Base-by-base conservation (phyloP, 2,797 vertebrate genomes). In the Serranus cabrilla region DNA sequence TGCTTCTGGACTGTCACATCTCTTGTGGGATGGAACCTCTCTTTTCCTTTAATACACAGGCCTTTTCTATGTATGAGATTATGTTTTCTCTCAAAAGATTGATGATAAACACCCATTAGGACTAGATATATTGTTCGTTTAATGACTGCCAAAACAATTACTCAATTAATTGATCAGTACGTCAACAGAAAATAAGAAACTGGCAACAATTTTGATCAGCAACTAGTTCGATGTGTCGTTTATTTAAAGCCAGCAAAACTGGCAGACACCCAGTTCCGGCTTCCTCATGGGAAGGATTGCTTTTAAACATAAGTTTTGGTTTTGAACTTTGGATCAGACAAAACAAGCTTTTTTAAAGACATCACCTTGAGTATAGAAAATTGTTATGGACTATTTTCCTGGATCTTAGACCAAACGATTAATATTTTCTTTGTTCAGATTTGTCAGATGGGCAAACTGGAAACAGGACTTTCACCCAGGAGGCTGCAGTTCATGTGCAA, bases 1-100 rank as follows among this genome's bases (percentile, higher is more conserved):
- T 77, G 58, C 17, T 47, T 77, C 16, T 25, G 23, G 39, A 72
- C 68, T 51, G 20, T 50, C n/a, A 0, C 0, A 16, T 55, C 20
- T 1, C 16, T 5, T 16, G 59, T 60, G 65, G 37, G 43, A 25
- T 40, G 31, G 10, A 21, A 16, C 37, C 2, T 37, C 37, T 40
- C 27, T 34, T 59, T 61, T 11, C 42, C 27, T 14, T 16, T 47
- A 42, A 25, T 42, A 39, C 3, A 45, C 23, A 49, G 34, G 7
- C 16, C 11, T 59, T 45, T 64, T 63, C 25, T 51, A 14, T 17
- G 13, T 31, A 20, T 71, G 14, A 43, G 23, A 59, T 52, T 9
- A 20, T 42, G 18, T 49, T 20, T 18, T 11, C 55, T n/a, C 11
- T 46, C 49, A 23, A 49, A 49, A 39, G 14, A 71, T 25, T 45